These are phyloP conservation scores for Gymnothorax reevesii DNA, from an alignment of 2,797 vertebrate genomes.

Conservation along the genomic window DNA sequence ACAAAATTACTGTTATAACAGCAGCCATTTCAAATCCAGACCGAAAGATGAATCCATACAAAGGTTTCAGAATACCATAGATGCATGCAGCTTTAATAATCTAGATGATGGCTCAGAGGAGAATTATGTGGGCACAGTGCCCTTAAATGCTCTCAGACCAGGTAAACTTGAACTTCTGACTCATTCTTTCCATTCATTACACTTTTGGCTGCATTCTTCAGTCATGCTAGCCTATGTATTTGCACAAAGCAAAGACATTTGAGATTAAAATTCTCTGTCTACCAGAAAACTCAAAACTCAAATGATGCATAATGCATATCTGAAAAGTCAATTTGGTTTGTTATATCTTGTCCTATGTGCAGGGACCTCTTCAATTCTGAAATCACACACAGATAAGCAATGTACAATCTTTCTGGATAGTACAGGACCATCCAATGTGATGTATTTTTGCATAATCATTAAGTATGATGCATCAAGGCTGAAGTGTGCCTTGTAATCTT, in stretches of 20 bases:
- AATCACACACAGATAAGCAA: too few species aligned
- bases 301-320: neutral
- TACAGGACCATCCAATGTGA: too few species aligned
- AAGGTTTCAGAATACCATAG: conserved; percentile 32
- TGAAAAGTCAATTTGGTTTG: neutral
- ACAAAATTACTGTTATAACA: neutral
- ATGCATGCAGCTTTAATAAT: conserved; percentile 32
- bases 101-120: conserved; percentile 29
- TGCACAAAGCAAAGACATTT: conserved; percentile 12
- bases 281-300: neutral
- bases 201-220: neutral
- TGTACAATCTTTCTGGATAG: too few species aligned
- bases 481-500: too few species aligned
- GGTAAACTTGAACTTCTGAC: neutral
- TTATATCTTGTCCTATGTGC: neutral
- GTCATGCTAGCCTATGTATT: neutral
- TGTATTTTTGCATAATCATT: too few species aligned
- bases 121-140: neutral
- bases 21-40: neutral
- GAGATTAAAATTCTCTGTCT: neutral
- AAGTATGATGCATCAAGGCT: too few species aligned
- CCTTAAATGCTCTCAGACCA: neutral
- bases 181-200: neutral
- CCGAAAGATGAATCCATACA: conserved; percentile 23
- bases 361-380: neutral